Conservation (phyloP, 2,888 invertebrate genomes). For the Coelopa pilipes region DNA sequence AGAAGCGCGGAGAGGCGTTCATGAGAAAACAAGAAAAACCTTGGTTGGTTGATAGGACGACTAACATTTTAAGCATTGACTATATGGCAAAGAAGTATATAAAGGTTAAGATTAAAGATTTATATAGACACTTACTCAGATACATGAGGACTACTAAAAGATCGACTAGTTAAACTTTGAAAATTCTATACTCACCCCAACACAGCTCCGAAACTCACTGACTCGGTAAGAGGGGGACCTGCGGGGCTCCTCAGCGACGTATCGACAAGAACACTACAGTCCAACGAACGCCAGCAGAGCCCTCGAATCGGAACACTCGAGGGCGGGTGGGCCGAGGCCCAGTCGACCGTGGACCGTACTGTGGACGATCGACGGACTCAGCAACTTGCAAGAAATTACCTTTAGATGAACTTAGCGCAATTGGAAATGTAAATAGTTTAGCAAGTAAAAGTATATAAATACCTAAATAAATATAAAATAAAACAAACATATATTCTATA, state of each 20-base stretch:
- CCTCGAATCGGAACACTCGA: too few species aligned
- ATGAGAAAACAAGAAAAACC: too few species aligned
- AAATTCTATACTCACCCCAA: conserved; percentile 23
- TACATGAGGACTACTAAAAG: background rate
- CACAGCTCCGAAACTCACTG: background rate
- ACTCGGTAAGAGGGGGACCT: background rate
- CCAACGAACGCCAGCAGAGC: too few species aligned
- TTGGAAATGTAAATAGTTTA: conserved; percentile 66
- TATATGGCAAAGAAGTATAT: conserved; percentile 35
- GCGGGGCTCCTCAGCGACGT: background rate
- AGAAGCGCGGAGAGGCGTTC: too few species aligned
- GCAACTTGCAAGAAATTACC: conserved; percentile 52
- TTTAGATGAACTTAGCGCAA: conserved; percentile 68
- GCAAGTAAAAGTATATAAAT: conserved; percentile 52
- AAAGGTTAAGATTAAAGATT: conserved; percentile 33
- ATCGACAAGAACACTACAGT: too few species aligned
- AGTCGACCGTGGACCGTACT: too few species aligned
- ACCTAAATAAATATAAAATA: conserved; percentile 15
- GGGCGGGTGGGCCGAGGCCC: too few species aligned
- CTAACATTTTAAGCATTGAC: conserved; percentile 2
- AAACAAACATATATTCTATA: conserved; percentile 24
- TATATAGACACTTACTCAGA: conserved; percentile 40
- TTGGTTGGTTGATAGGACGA: conserved; percentile 30
- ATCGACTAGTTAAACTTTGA: background rate
- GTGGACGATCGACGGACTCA: too few species aligned